These are phyloP conservation scores for Furcifer pardalis DNA, from an alignment of 2,797 vertebrate genomes.

Conservation along the genomic window DNA sequence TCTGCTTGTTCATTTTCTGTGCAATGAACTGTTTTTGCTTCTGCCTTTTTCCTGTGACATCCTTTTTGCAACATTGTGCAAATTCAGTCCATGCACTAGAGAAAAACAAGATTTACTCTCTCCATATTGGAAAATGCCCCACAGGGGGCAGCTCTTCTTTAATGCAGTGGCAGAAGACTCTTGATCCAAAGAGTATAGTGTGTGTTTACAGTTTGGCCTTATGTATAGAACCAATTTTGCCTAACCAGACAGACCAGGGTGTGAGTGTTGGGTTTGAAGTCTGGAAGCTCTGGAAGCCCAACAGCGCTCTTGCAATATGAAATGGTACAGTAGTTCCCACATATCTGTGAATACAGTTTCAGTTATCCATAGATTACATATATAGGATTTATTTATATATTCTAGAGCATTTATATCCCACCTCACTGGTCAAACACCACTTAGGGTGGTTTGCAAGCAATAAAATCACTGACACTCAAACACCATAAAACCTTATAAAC, in stretches of 20 bases:
- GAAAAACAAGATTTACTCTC: conserved; percentile 9
- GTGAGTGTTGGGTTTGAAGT: background rate
- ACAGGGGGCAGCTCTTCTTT: background rate
- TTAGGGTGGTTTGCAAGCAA: too few relatives aligned
- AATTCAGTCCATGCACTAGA: background rate
- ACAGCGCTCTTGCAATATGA: background rate
- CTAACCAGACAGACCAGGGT: background rate
- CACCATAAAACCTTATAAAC: too few relatives aligned
- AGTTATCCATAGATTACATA: too few relatives aligned
- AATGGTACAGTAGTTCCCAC: too few relatives aligned
- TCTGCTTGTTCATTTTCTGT: background rate
- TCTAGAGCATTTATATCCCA: too few relatives aligned
- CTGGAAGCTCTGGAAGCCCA: background rate
- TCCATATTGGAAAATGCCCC: background rate
- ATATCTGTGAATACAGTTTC: too few relatives aligned
- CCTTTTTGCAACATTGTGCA: background rate
- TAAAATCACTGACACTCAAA: too few relatives aligned
- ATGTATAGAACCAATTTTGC: background rate
- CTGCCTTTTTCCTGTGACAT: background rate
- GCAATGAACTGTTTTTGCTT: background rate
- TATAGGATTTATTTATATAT: background rate
- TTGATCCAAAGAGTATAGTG: background rate
- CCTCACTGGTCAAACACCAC: too few relatives aligned
- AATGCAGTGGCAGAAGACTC: background rate
- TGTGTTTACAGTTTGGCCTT: conserved; percentile 17